These are phyloP conservation scores for Sebastes dallii DNA, from an alignment of 2,797 vertebrate species.

Conservation along the genomic window DNA sequence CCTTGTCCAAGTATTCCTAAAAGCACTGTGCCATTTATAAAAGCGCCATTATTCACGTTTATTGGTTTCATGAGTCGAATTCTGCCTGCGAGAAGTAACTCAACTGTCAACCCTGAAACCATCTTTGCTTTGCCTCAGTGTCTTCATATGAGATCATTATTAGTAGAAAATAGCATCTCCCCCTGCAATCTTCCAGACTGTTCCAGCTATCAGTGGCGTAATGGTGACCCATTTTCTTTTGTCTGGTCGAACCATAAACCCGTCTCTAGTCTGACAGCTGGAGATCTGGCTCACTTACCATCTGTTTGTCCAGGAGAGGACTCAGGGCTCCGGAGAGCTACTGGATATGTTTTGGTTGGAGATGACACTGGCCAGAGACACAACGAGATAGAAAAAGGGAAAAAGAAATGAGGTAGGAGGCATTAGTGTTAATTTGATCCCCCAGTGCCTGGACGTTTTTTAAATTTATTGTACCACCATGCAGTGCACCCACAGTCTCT, in stretches of 20 bases:
- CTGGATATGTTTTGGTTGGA: constrained; percentile 57
- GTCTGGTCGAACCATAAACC: constrained; percentile 19
- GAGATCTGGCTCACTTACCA: constrained; percentile 34
- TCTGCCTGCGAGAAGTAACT: background rate
- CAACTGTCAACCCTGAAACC: background rate
- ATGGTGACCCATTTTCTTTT: constrained; percentile 11
- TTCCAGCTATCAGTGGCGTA: constrained; percentile 40
- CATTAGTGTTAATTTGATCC: constrained; percentile 44
- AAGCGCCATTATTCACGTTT: background rate
- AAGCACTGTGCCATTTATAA: background rate
- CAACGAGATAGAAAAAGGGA: constrained; percentile 27
- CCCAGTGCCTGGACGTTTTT: constrained; percentile 5
- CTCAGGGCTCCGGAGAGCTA: constrained; percentile 19
- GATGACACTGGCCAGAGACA: constrained; percentile 50
- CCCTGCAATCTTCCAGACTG: constrained; percentile 39
- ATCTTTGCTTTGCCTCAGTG: constrained; percentile 16
- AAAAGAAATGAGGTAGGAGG: constrained; percentile 20
- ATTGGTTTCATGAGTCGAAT: background rate
- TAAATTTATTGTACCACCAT: constrained; percentile 6
- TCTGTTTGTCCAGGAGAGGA: constrained; percentile 59
- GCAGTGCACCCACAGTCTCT: constrained; percentile 15
- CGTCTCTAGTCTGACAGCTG: constrained; percentile 52
- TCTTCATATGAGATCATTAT: constrained; percentile 48
- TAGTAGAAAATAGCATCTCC: constrained; percentile 18
- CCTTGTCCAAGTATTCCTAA: constrained; percentile 19